These are phyloP conservation scores for Corythaeola cristata DNA, from an alignment of 2,113 vertebrate genomes.

Conservation along the genomic window DNA sequence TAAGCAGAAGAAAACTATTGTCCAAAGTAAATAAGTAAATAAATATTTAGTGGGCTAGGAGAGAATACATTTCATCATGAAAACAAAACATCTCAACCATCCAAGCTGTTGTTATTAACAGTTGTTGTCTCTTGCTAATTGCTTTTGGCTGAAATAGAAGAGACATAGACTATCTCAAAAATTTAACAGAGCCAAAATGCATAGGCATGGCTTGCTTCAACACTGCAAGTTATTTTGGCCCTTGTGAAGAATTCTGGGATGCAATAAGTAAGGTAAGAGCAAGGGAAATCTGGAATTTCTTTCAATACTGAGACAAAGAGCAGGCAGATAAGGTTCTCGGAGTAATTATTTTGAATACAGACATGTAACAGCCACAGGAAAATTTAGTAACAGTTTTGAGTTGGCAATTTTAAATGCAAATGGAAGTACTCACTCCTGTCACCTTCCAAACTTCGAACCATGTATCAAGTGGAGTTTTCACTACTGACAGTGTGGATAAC, in stretches of 20 bases:
- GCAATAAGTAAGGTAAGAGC: background rate
- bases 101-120: background rate
- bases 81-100: background rate
- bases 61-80: background rate
- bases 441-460: background rate
- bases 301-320: background rate
- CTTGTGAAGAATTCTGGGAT: background rate
- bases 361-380: background rate
- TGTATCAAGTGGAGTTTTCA: background rate
- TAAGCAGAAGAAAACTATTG: background rate
- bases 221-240: background rate
- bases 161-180: background rate
- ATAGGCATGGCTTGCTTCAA: background rate
- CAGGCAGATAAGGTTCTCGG: background rate
- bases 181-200: background rate
- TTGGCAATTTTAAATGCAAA: background rate
- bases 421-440: background rate
- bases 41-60: background rate
- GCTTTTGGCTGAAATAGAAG: background rate
- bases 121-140: background rate
- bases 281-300: background rate
- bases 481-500: background rate
- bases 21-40: background rate
- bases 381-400: background rate
- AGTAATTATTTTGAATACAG: background rate